Percentiles rank a stretch among this genome's conserved stretches.
phyloP scores from a whole-genome alignment of 1,140 invertebrate genomes.

The Brachionus sp. region DNA sequence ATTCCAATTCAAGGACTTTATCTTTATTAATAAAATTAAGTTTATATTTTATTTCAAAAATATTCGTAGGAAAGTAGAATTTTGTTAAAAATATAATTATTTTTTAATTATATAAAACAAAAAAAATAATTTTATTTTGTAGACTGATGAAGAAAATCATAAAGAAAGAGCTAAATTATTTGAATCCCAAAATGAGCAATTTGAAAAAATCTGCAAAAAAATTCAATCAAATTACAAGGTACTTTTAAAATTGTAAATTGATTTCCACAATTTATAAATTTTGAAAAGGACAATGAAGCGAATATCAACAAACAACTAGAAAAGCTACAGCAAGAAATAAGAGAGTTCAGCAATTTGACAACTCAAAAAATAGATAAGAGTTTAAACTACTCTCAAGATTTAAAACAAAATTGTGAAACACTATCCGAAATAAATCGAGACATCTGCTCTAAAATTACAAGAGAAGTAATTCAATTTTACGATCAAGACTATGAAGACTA shows the following conservation, averaged over 20 bases:
- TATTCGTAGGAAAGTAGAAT: no score
- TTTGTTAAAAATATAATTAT: no score
- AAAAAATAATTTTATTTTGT: neutral
- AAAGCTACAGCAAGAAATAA: neutral
- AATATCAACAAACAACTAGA: neutral
- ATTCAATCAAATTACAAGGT: neutral
- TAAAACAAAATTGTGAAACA: neutral
- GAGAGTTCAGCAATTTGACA: neutral
- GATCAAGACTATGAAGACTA: neutral
- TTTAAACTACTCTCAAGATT: neutral
- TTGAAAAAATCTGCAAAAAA: conserved; percentile 14
- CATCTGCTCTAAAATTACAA: neutral
- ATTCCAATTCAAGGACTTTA: no score
- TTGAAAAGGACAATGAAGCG: neutral
- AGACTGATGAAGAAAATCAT: neutral
- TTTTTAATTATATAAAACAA: no score
- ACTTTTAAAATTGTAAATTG: neutral
- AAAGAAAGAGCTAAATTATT: neutral
- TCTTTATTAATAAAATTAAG: no score
- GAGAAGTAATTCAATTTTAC: neutral
- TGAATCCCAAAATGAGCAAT: neutral
- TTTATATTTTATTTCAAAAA: no score
- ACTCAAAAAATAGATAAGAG: neutral
- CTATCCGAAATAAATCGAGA: neutral
- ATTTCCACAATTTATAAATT: neutral